Evolutionary conservation across 1,140 invertebrate genomes (phyloP), one percentile per base, ranked within the genome.

Genomic region (Rhagoletis zephyria): DNA sequence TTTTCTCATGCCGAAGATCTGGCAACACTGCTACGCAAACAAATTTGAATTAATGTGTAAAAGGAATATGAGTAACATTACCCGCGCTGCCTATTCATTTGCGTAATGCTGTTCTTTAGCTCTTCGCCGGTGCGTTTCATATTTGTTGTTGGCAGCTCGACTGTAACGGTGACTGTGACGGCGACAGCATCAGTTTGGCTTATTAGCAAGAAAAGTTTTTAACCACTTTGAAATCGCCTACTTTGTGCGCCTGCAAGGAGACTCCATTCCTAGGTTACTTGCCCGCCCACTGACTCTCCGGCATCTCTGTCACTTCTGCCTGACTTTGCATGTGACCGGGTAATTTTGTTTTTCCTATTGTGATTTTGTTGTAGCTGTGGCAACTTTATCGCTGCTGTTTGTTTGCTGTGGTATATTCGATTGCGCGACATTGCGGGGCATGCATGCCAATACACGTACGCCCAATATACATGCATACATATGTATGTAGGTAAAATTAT

Each of bases 181-280:
- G 74, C n/a, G n/a, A 51, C 48, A 81, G 45, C 45, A 81, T 59
- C 48, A 74, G 40, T 45, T 51, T 45, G 74, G 74, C 74, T 81
- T 81, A 81, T 81, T 81, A 81, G 74, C 74, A 59, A 19, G 74
- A 51, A 81, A 56, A 81, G 48, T 74, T 74, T 74, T 3, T 74
- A 74, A 0, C 51, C 4, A 63, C 3, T 63, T 63, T 63, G 61
- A 63, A 48, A 48, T 74, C 40, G 64, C 64, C 64, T 67, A 67
- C 42, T 74, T 45, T 48, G 45, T 48, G 42, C 70, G 70, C 70
- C 70, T 74, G 16, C 16, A 74, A 19, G 70, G 14, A 74, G 70
- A n/a, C 45, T 4, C 1, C 12, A 5, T 16, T 12, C 3, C 67
- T 10, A 74, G 67, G 9, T 40, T 4, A 14, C 9, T 4, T 40